A percentile compares a stretch with the other conserved stretches of the same genome.
Conservation (phyloP, 2,888 invertebrate species). For the Pyralis farinalis region DNA sequence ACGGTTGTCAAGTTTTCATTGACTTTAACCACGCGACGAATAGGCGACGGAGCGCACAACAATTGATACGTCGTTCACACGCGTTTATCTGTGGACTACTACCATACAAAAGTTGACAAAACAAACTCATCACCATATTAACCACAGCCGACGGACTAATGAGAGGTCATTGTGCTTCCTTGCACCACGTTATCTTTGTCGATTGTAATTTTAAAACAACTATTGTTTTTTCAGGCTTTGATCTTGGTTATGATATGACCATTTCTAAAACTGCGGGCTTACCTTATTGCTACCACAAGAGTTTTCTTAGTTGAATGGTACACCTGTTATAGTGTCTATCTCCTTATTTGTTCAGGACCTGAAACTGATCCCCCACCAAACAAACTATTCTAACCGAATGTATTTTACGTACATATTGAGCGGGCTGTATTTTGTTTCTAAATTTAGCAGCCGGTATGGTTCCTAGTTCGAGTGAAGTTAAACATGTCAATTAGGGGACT, state of each 20-base stretch:
- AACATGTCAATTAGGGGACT: conserved; percentile 81
- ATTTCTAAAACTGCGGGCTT: not conserved
- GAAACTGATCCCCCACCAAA: conserved; percentile 32
- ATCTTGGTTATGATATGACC: conserved; percentile 5
- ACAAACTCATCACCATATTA: too few relatives aligned
- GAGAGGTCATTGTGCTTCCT: too few relatives aligned
- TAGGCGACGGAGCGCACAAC: too few relatives aligned
- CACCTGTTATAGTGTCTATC: conserved; percentile 1
- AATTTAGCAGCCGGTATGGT: conserved; percentile 81
- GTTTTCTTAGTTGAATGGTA: conserved; percentile 6
- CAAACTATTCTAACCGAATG: conserved; percentile 46
- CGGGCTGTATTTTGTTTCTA: conserved; percentile 67
- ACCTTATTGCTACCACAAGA: not conserved
- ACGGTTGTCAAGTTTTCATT: too few relatives aligned
- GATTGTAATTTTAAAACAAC: too few relatives aligned
- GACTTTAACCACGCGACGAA: too few relatives aligned
- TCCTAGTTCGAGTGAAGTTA: conserved; percentile 80
- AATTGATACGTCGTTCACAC: too few relatives aligned
- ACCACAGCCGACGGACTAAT: too few relatives aligned
- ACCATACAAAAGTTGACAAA: too few relatives aligned
- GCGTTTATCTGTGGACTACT: too few relatives aligned
- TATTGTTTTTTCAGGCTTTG: conserved; percentile 6
- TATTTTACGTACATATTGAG: conserved; percentile 43
- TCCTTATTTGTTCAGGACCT: conserved; percentile 21
- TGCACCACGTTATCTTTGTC: too few relatives aligned